Base-by-base conservation (phyloP, 2,888 invertebrate genomes). In the Chymomyza caudatula region DNA sequence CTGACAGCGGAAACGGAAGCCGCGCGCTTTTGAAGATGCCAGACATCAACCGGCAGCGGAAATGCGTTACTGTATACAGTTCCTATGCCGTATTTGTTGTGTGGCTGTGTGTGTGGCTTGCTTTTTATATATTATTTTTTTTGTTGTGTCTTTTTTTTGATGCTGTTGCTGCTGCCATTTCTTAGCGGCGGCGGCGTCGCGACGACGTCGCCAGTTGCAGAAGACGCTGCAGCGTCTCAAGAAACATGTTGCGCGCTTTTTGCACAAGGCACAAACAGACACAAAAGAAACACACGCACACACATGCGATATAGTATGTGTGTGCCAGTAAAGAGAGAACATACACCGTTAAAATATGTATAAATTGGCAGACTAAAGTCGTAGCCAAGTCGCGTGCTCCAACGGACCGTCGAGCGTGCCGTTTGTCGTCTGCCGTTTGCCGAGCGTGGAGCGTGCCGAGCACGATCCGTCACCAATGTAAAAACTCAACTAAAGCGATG, bases 391-490 rank as follows among this genome's bases (percentile, higher is more conserved):
- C 69, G 67, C 65, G 60, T 25, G 6, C 23, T 53, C 25, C 6
- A 13, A 13, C 61, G 49, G 55, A 69, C 58, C 53, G 59, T 64
- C 66, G 67, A 73, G 71, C 64, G 53, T 65, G 63, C 73, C 70
- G 70, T 42, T 63, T 52, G 57, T 51, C 69, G 70, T 67, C 59
- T 62, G 65, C 52, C 44, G 70, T 67, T 65, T 73, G 60, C 67
- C 77, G 74, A 70, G 29, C 29, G 29, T 37, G 29, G 2, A 60
- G n/a, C 63, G 63, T 68, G 70, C 84, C 88, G 86, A 87, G 88
- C 88, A 89, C 90, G 90, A 90, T 90, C 89, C 90, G 89, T 90
- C 90, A 90, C 90, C 90, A 89, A 90, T 89, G 90, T 90, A 90
- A 90, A 90, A 90, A 90, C 90, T 89, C 89, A 89, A 90, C 90